phyloP scores from a whole-genome alignment of 2,888 invertebrate species.

The Agapetus fuscipes region DNA sequence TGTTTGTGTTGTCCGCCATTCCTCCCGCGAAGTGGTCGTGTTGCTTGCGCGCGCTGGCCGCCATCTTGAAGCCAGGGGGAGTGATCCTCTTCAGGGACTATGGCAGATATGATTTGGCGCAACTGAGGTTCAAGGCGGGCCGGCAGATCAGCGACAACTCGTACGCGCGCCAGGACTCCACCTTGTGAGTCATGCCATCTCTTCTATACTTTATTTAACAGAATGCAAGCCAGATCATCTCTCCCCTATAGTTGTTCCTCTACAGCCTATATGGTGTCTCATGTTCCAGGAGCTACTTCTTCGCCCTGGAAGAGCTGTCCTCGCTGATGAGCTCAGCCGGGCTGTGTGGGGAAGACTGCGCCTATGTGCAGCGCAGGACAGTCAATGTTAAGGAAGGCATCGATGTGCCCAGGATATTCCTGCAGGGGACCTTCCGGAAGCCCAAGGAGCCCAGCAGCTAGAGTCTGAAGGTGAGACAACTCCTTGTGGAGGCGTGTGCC shows the following conservation, averaged over 20 bases:
- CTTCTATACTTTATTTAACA: too few species aligned
- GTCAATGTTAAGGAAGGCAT: constrained; percentile 88
- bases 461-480: too few species aligned
- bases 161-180: constrained; percentile 95
- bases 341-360: constrained; percentile 57
- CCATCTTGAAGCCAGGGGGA: constrained; percentile 64
- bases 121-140: constrained; percentile 85
- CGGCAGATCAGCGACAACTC: constrained; percentile 88
- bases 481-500: too few species aligned
- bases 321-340: constrained; percentile 58
- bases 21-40: constrained; percentile 71
- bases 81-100: constrained; percentile 85
- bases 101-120: constrained; percentile 92
- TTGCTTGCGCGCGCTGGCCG: constrained; percentile 54
- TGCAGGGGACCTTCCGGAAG: constrained; percentile 79
- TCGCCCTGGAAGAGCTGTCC: constrained; percentile 59
- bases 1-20: constrained; percentile 93
- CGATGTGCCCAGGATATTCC: constrained; percentile 84
- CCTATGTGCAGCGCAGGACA: constrained; percentile 80
- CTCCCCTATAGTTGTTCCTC: too few species aligned
- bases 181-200: constrained; percentile 48
- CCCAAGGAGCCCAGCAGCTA: too few species aligned
- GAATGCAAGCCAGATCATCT: too few species aligned
- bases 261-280: too few species aligned
- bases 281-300: constrained; percentile 71